Evolutionary conservation across 2,113 vertebrate species (phyloP).

Genomic region (Nannobrachium achirus): DNA sequence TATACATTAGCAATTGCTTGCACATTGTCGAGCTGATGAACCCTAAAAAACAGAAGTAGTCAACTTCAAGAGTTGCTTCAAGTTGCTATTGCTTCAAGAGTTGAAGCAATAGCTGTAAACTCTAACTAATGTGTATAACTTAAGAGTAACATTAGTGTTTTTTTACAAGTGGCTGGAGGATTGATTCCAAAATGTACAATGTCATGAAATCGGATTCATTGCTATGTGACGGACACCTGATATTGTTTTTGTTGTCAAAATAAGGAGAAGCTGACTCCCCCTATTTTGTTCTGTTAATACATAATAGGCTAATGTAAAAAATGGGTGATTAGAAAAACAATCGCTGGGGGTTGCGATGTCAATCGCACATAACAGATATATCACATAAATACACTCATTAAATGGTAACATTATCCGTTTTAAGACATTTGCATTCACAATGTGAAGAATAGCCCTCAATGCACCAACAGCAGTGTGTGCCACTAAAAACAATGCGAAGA

Average conservation of each 20-base stretch:
- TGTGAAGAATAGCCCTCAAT: slow-evolving; percentile 63
- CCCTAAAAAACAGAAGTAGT: background rate
- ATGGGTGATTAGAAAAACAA: background rate
- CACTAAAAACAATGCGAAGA: background rate
- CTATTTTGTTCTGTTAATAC: too few relatives aligned
- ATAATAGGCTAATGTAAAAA: too few relatives aligned
- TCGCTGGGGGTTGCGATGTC: slow-evolving; percentile 56
- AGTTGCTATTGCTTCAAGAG: too few relatives aligned
- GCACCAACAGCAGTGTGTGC: slow-evolving; percentile 77
- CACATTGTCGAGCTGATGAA: slow-evolving; percentile 6
- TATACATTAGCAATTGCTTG: background rate
- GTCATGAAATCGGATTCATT: background rate
- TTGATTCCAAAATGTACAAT: too few relatives aligned
- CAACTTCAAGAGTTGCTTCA: background rate
- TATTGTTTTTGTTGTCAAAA: background rate
- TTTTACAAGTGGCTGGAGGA: too few relatives aligned
- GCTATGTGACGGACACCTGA: slow-evolving; percentile 8
- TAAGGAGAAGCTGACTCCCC: background rate
- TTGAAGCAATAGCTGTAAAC: too few relatives aligned
- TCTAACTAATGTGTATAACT: too few relatives aligned
- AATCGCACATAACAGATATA: slow-evolving; percentile 67
- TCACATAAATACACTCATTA: slow-evolving; percentile 70
- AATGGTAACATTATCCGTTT: slow-evolving; percentile 64
- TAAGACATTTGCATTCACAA: slow-evolving; percentile 78
- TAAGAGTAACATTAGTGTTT: too few relatives aligned